phyloP scores from a whole-genome alignment of 2,113 vertebrate genomes.

The Amblyornis subalaris region DNA sequence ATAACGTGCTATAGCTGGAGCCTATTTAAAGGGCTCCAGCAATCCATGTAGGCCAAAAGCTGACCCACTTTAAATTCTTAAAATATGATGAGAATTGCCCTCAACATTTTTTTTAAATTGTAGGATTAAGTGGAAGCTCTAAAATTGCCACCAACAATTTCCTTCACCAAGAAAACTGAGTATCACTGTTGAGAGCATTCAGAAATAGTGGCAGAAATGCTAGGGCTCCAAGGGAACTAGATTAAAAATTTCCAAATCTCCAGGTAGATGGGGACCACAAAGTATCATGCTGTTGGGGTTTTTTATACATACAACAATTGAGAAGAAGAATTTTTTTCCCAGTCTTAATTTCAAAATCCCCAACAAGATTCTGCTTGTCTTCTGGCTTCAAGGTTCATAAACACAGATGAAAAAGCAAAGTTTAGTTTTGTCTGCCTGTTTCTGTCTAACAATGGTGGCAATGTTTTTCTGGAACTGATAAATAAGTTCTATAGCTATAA shows the following conservation, averaged over 20 bases:
- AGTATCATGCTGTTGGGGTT: neutral
- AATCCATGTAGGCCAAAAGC: slow-evolving; percentile 28
- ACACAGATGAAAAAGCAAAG: neutral
- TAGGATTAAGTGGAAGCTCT: neutral
- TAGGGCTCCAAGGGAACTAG: neutral
- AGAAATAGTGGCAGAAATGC: neutral
- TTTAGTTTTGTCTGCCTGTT: neutral
- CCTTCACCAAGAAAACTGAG: neutral
- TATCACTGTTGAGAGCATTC: neutral
- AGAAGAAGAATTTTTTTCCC: neutral
- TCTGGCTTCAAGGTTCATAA: neutral
- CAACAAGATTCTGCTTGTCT: neutral
- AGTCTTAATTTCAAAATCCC: neutral
- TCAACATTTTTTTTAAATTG: neutral
- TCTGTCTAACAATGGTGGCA: neutral
- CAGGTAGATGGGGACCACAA: neutral
- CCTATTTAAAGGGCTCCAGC: slow-evolving; percentile 59
- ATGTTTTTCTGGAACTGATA: neutral
- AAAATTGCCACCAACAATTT: neutral
- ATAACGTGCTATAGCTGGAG: neutral
- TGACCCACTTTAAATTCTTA: slow-evolving; percentile 44
- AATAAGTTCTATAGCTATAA: neutral
- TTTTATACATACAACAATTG: neutral
- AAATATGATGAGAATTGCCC: neutral
- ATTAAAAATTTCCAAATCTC: neutral